Percentiles rank a stretch among this genome's conserved stretches.
These are phyloP conservation scores for Papilio glaucus DNA, from an alignment of 1,140 invertebrate species.

Conservation along the genomic window DNA sequence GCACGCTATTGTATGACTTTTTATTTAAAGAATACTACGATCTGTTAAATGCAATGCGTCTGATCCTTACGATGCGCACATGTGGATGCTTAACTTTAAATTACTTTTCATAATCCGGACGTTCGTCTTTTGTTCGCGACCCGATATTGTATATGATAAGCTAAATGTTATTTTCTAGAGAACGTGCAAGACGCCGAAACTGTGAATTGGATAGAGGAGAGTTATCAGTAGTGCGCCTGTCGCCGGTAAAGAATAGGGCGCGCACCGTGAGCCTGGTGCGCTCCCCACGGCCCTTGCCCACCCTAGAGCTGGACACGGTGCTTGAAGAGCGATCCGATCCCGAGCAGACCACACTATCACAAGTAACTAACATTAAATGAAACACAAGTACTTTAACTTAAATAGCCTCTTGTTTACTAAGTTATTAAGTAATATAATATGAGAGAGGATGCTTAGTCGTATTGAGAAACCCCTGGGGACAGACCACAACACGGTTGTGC, in stretches of 20 bases:
- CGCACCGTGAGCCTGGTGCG: conserved; percentile 88
- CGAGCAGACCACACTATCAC: conserved; percentile 85
- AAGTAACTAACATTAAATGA: conserved; percentile 48
- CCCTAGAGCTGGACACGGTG: conserved; percentile 91
- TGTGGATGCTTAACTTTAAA: too few species aligned
- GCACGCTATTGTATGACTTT: too few species aligned
- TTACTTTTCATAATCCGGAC: too few species aligned
- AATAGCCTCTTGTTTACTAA: too few species aligned
- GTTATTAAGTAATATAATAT: too few species aligned
- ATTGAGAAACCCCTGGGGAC: too few species aligned
- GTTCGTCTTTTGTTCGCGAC: not conserved
- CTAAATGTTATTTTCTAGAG: conserved; percentile 71
- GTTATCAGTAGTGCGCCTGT: conserved; percentile 90
- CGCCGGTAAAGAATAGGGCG: conserved; percentile 85
- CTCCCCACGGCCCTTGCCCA: conserved; percentile 86
- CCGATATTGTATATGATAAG: not conserved
- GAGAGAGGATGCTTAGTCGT: too few species aligned
- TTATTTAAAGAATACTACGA: too few species aligned
- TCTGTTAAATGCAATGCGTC: too few species aligned
- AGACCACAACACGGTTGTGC: too few species aligned
- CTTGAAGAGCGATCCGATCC: conserved; percentile 90
- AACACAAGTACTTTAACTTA: too few species aligned
- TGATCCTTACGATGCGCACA: too few species aligned
- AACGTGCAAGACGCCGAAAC: conserved; percentile 89
- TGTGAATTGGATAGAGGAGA: conserved; percentile 91